Evolutionary conservation across 2,797 vertebrate species (phyloP), one percentile per base, ranked within the genome.

Genomic region (Protosalanx chinensis): DNA sequence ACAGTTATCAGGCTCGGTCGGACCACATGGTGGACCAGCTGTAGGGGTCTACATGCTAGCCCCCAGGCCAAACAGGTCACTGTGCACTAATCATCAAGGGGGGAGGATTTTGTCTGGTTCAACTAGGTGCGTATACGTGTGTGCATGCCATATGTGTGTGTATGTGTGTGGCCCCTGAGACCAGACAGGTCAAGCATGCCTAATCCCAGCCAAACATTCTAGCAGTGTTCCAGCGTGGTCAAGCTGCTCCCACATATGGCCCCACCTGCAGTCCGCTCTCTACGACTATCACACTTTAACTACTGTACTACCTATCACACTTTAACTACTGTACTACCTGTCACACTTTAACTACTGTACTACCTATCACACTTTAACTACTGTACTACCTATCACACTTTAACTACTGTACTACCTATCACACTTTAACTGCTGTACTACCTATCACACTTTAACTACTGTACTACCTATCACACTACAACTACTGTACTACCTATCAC

Each of bases 131-230:
- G 51, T n/a, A n/a, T 16, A 16, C 18, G 51, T 76, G 85, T 76
- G 81, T 86, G 76, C 23, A 85, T 88, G 87, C 85, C 86, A 33
- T 77, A 82, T 85, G 83, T 85, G 82, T 86, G 89, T 82, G 86
- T 68, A 77, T 85, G 82, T 56, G 51, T 16, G 51, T 51, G 51
- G 51, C 51, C 4, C 41, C 49, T 32, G 16, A 15, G 37, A 53
- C 23, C 61, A 67, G n/a, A 64, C 57, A 53, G 64, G 74, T 67
- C 69, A 69, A 58, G 1, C 71, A 18, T 27, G 18, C 46, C 35
- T 41, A 49, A 51, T 58, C 8, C n/a, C 35, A 72, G 35, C 4
- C 53, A 30, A 60, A 18, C 62, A 59, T 46, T 58, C 7, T 16
- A 33, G 20, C 46, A 56, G 30, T 10, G 35, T 16, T 18, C 41